phyloP scores from a whole-genome alignment of 2,113 vertebrate species.

The Pseudopipra pipra region DNA sequence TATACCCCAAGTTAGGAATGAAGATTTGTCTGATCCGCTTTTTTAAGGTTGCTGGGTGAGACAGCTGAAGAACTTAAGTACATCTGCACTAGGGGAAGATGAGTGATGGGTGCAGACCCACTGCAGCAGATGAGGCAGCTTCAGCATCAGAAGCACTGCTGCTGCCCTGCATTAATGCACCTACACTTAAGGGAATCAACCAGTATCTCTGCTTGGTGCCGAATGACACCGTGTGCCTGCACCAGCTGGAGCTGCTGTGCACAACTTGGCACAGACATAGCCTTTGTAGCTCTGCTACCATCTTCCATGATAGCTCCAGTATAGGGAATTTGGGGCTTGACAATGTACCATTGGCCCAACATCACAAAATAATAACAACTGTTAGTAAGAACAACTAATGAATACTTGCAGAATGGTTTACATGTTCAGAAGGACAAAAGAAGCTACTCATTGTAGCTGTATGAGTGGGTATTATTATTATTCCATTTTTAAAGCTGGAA shows the following conservation, averaged over 20 bases:
- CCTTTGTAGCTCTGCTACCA: neutral
- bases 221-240: neutral
- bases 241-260: neutral
- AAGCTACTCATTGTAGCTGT: neutral
- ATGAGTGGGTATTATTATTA: constrained; percentile 7
- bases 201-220: neutral
- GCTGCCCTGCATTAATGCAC: neutral
- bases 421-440: neutral
- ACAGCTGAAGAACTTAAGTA: neutral
- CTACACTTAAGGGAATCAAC: neutral
- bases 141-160: neutral
- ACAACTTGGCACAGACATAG: neutral
- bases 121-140: neutral
- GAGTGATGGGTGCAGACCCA: neutral
- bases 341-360: neutral
- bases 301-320: neutral
- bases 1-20: neutral
- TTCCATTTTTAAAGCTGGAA: neutral
- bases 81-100: too few relatives aligned
- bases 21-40: neutral
- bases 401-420: neutral
- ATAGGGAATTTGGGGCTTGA: neutral
- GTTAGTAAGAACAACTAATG: neutral
- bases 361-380: neutral
- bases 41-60: neutral